Percentiles rank a stretch among this genome's conserved stretches.
These are phyloP conservation scores for Callyntrura guangdongensis DNA, from an alignment of 2,888 invertebrate species.

Conservation along the genomic window DNA sequence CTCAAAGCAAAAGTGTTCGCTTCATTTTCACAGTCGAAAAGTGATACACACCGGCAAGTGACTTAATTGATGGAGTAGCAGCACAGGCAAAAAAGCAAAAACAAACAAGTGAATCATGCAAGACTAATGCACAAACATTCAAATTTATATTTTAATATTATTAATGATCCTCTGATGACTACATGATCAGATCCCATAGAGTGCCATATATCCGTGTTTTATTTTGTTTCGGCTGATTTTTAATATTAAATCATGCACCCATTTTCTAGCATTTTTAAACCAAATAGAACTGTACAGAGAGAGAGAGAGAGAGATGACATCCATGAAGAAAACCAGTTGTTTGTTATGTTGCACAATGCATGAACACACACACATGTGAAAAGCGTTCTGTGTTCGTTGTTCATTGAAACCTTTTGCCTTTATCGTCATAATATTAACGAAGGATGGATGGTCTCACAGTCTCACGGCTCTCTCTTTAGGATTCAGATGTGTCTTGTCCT, in stretches of 20 bases:
- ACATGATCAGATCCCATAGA: not conserved
- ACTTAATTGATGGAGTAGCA: slow-evolving; percentile 34
- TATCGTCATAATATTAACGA: slow-evolving; percentile 7
- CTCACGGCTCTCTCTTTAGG: not conserved
- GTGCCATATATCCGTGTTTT: slow-evolving; percentile 1
- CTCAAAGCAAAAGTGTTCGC: not conserved
- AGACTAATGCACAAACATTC: not conserved
- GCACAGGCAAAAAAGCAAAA: slow-evolving; percentile 20
- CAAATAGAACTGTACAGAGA: not conserved
- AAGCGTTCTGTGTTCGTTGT: not conserved
- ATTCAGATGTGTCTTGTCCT: not conserved
- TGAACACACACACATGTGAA: slow-evolving; percentile 35
- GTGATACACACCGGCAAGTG: slow-evolving; percentile 31
- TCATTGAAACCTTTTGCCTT: slow-evolving; percentile 34
- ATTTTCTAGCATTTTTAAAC: slow-evolving; percentile 17
- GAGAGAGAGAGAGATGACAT: slow-evolving; percentile 40
- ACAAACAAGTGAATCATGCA: slow-evolving; percentile 14
- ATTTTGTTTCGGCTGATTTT: slow-evolving; percentile 20
- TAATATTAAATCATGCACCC: slow-evolving; percentile 43
- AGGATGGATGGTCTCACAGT: slow-evolving; percentile 15
- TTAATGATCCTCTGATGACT: slow-evolving; percentile 26
- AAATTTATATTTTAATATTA: not conserved
- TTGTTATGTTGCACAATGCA: slow-evolving; percentile 16
- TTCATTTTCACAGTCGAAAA: not conserved
- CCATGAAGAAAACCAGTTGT: slow-evolving; percentile 54